These are phyloP conservation scores for Lucifuga dentata DNA, from an alignment of 2,113 vertebrate species.

Conservation along the genomic window DNA sequence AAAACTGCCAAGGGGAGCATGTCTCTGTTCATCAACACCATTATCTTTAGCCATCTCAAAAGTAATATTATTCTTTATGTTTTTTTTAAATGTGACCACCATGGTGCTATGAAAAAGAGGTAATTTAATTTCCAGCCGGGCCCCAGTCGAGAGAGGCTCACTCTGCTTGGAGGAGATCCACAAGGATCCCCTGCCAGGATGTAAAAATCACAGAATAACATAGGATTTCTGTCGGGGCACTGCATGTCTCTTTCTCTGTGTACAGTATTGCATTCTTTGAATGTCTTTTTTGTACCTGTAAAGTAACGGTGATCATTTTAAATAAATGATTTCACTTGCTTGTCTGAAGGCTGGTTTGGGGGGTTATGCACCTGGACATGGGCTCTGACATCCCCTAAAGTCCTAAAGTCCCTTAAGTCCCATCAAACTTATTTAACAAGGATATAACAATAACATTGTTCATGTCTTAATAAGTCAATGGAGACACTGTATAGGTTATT, in stretches of 20 bases:
- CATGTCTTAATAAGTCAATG: conserved; percentile 57
- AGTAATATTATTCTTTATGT: conserved; percentile 60
- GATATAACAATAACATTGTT: conserved; percentile 57
- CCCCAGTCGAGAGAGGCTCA: conserved; percentile 61
- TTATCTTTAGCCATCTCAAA: conserved; percentile 68
- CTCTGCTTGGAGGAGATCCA: conserved; percentile 67
- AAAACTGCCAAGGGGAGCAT: conserved; percentile 37
- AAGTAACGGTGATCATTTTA: too few relatives aligned
- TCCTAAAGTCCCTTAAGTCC: conserved; percentile 30
- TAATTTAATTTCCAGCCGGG: conserved; percentile 81
- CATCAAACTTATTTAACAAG: conserved; percentile 47
- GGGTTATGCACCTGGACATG: conserved; percentile 25
- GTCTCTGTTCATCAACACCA: conserved; percentile 40
- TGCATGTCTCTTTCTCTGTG: neutral
- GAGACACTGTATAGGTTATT: conserved; percentile 53
- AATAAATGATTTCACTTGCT: conserved; percentile 48
- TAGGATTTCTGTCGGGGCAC: conserved; percentile 38
- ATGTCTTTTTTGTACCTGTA: conserved; percentile 39
- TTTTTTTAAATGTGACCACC: conserved; percentile 63
- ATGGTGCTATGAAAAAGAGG: conserved; percentile 55
- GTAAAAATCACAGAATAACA: conserved; percentile 62
- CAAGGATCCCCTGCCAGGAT: conserved; percentile 62
- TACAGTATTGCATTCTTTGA: too few relatives aligned
- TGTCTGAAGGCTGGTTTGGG: conserved; percentile 34
- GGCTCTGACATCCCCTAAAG: conserved; percentile 42